Percentiles rank a stretch among this genome's conserved stretches.
Conservation (phyloP, 2,797 vertebrate species). For the Morus bassanus region DNA sequence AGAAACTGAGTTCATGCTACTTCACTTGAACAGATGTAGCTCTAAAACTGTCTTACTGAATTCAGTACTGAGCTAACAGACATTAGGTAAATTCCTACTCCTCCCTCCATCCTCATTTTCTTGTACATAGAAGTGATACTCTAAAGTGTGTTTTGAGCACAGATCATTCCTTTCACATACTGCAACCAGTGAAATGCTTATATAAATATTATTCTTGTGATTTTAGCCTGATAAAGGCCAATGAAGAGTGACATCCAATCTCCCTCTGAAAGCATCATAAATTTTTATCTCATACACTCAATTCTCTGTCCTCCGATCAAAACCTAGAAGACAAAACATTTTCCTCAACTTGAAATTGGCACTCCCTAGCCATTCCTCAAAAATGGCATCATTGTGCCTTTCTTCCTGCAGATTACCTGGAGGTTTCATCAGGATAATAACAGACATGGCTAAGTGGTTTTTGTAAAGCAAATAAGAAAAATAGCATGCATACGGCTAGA, state of each 20-base stretch:
- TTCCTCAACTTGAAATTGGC: not conserved
- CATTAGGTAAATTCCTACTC: not conserved
- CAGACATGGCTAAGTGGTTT: not conserved
- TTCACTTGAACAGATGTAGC: not conserved
- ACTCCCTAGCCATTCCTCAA: not conserved
- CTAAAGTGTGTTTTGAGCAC: not conserved
- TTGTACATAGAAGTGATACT: not conserved
- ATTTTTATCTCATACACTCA: not conserved
- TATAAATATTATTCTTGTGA: not conserved
- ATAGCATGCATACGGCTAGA: not conserved
- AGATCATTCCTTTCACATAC: not conserved
- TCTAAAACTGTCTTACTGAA: not conserved
- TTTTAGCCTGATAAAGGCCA: not conserved
- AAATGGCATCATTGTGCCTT: not conserved
- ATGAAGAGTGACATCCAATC: not conserved
- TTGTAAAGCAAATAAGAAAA: constrained; percentile 8
- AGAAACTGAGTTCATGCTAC: not conserved
- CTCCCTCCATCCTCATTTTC: not conserved
- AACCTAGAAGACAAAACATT: not conserved
- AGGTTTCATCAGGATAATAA: not conserved
- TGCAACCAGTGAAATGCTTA: not conserved
- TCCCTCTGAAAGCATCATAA: not conserved
- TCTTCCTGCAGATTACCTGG: not conserved
- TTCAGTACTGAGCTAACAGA: not conserved
- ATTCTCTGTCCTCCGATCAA: not conserved